These are phyloP conservation scores for Oasisia sp. DNA, from an alignment of 2,888 invertebrate species.

Conservation along the genomic window DNA sequence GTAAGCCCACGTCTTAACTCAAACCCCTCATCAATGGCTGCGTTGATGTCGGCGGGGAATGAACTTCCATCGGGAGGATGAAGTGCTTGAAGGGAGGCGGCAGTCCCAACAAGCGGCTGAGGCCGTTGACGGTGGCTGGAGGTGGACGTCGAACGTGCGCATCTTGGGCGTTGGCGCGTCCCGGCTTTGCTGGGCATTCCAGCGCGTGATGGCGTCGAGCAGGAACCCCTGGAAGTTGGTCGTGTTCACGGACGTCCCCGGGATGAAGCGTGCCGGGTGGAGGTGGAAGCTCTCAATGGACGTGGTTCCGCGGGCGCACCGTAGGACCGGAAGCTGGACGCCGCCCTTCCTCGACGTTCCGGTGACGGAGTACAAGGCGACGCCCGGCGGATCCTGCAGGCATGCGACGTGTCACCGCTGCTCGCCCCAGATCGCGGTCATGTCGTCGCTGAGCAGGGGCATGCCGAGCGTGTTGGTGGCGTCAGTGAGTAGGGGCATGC, in stretches of 20 bases:
- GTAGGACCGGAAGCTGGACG: too few species aligned
- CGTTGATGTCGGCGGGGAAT: neutral
- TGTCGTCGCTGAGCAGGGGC: too few species aligned
- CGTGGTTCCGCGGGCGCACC: conserved; percentile 48
- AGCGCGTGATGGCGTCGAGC: conserved; percentile 39
- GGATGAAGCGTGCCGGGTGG: conserved; percentile 45
- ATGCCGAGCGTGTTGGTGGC: too few species aligned
- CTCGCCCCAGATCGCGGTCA: conserved; percentile 35
- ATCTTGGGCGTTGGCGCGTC: conserved; percentile 8
- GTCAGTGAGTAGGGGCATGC: too few species aligned
- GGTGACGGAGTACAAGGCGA: conserved; percentile 40
- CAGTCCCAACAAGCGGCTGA: too few species aligned
- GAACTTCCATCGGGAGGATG: neutral
- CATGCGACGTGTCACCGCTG: conserved; percentile 40
- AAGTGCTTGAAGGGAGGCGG: neutral
- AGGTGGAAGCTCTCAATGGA: conserved; percentile 48
- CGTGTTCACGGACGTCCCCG: conserved; percentile 30
- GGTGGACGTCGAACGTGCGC: neutral
- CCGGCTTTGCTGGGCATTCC: conserved; percentile 39
- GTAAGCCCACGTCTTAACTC: neutral
- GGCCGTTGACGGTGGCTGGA: neutral
- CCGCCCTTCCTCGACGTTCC: conserved; percentile 7
- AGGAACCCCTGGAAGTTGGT: conserved; percentile 40
- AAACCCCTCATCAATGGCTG: neutral
- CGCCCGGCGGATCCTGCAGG: conserved; percentile 39